These are phyloP conservation scores for Operophtera brumata DNA, from an alignment of 2,888 invertebrate genomes.

Conservation along the genomic window DNA sequence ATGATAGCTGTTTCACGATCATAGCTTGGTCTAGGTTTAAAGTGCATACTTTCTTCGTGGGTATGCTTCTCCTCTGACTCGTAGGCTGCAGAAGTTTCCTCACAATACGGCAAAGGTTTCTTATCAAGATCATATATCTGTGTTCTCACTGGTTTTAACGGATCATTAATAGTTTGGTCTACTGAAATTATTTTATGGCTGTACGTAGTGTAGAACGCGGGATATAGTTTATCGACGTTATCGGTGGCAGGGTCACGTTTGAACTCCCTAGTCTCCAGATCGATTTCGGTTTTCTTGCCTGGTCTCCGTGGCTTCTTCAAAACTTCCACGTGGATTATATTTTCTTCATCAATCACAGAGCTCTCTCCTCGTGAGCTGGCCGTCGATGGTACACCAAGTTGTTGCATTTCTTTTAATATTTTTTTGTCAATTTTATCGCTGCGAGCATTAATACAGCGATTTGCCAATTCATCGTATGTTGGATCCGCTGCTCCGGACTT, in stretches of 20 bases:
- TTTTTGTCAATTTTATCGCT: conserved; percentile 41
- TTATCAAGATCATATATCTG: conserved; percentile 7
- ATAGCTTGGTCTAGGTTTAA: background rate
- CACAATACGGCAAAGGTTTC: conserved; percentile 4
- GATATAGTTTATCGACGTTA: conserved; percentile 3
- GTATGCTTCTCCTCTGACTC: background rate
- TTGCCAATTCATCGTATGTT: conserved; percentile 41
- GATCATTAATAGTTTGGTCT: background rate
- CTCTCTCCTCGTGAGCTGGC: conserved; percentile 2
- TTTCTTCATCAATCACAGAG: conserved; percentile 26
- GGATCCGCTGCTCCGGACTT: conserved; percentile 11
- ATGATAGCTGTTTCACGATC: conserved; percentile 22
- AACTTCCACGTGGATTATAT: conserved; percentile 31
- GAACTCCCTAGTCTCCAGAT: conserved; percentile 25
- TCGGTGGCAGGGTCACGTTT: conserved; percentile 13
- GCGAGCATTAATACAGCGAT: conserved; percentile 41
- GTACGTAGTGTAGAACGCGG: background rate
- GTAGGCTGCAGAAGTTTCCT: background rate
- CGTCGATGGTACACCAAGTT: conserved; percentile 33
- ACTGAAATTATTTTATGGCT: background rate
- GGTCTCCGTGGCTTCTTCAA: conserved; percentile 32
- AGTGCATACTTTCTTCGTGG: background rate
- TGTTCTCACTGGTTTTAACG: background rate
- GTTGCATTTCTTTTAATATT: conserved; percentile 45
- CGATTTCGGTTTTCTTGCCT: conserved; percentile 30